Base-by-base conservation (phyloP, 2,797 vertebrate species). In the Rhinoraja longicauda region DNA sequence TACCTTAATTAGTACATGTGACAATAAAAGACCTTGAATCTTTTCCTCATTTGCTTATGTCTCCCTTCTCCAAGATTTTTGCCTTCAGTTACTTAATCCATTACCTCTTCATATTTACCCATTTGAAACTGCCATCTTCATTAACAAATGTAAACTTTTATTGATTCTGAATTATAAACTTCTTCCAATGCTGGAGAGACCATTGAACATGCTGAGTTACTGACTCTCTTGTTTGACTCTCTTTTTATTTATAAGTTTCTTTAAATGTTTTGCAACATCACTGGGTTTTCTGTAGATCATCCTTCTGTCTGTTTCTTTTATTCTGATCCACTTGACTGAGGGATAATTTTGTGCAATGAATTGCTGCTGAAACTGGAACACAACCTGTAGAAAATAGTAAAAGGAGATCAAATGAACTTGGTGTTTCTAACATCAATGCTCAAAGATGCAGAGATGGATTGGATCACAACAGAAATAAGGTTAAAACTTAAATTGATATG, bases 271-370 rank as follows among this genome's bases (percentile, higher is more conserved):
- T 95, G 95, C 96, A 94, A 97, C 95, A 93, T 94, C 95, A 95
- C 96, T 96, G 94, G 97, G 96, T 93, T 95, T 95, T 96, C 95
- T 96, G 95, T 97, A 97, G 96, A 97, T 96, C 96, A 97, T 96
- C 95, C 94, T 96, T 93, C 96, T 95, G 96, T 97, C 97, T 32
- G 94, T 96, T 95, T 95, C 96, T 95, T 94, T 95, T 94, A 97
- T 95, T 94, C 96, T 96, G 95, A 97, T 94, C 94, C 94, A 96
- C 95, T 95, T 95, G 95, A 96, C 97, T 94, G 95, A 95, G 72
- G 96, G 96, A 95, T 97, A 97, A 93, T 95, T 96, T 94, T 96
- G 96, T 95, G 96, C 94, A 95, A 97, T 94, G 93, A 96, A 95
- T 95, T 95, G 96, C 94, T 95, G 96, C 96, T 97, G 97, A 95